Conservation (phyloP, 2,797 vertebrate genomes). For the Pristis pectinata region DNA sequence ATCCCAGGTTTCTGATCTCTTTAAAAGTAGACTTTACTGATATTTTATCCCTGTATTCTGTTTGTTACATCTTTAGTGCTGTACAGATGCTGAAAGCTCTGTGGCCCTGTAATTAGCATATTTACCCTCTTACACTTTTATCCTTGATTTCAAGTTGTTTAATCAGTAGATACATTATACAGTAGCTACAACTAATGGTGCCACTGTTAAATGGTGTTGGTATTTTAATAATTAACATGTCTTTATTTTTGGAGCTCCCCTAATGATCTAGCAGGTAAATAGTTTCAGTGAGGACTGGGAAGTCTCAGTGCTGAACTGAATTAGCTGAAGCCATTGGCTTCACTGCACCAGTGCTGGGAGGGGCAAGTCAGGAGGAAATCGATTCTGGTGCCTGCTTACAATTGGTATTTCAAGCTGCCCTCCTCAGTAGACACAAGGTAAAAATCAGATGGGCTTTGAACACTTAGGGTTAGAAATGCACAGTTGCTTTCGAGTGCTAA, state of each 20-base stretch:
- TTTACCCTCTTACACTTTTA: background rate
- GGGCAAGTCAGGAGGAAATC: background rate
- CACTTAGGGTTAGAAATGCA: too few relatives aligned
- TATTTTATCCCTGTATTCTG: background rate
- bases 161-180: background rate
- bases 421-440: background rate
- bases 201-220: background rate
- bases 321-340: background rate
- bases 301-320: background rate
- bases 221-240: background rate
- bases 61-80: background rate
- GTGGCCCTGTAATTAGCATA: background rate
- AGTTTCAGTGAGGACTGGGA: too few relatives aligned
- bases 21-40: background rate
- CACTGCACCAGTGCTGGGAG: background rate
- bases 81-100: background rate
- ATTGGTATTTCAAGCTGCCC: background rate
- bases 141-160: background rate
- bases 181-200: background rate
- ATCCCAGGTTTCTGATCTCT: background rate
- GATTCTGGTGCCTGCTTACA: background rate
- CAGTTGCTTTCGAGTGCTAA: too few relatives aligned
- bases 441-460: background rate
- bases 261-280: background rate
- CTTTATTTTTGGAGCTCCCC: background rate